Evolutionary conservation across 2,888 invertebrate genomes (phyloP).

Genomic region (Polymixis flavicincta): DNA sequence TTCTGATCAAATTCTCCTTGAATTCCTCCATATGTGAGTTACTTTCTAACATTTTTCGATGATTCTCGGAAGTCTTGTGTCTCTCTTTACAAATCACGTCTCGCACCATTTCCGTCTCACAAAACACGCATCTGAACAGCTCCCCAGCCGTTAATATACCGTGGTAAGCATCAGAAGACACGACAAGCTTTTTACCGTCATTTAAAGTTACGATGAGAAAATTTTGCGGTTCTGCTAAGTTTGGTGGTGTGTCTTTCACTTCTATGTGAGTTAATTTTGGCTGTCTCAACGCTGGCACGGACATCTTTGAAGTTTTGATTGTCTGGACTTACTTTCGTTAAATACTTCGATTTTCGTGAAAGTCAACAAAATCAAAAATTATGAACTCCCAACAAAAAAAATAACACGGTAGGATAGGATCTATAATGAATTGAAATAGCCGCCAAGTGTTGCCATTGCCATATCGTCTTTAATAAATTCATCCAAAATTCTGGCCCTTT

Average conservation of each 20-base stretch:
- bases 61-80: conserved; percentile 73
- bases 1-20: conserved; percentile 77
- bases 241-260: conserved; percentile 32
- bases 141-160: conserved; percentile 76
- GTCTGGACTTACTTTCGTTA: background rate
- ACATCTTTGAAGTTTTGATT: conserved; percentile 55
- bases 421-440: conserved; percentile 34
- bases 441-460: conserved; percentile 27
- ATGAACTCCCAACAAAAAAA: background rate
- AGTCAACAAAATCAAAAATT: background rate
- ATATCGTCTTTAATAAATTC: no score
- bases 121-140: conserved; percentile 78
- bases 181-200: conserved; percentile 75
- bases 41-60: conserved; percentile 68
- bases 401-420: conserved; percentile 18
- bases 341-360: background rate
- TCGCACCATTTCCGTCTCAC: conserved; percentile 70
- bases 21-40: conserved; percentile 77
- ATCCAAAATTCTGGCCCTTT: no score
- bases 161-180: conserved; percentile 79
- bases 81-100: conserved; percentile 70
- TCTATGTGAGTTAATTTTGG: conserved; percentile 66
- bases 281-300: conserved; percentile 73
- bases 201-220: conserved; percentile 78
- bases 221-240: conserved; percentile 59